Percentiles rank a stretch among this genome's conserved stretches.
Evolutionary conservation across 2,888 invertebrate species (phyloP).

Genomic region (Conistra vaccinii): DNA sequence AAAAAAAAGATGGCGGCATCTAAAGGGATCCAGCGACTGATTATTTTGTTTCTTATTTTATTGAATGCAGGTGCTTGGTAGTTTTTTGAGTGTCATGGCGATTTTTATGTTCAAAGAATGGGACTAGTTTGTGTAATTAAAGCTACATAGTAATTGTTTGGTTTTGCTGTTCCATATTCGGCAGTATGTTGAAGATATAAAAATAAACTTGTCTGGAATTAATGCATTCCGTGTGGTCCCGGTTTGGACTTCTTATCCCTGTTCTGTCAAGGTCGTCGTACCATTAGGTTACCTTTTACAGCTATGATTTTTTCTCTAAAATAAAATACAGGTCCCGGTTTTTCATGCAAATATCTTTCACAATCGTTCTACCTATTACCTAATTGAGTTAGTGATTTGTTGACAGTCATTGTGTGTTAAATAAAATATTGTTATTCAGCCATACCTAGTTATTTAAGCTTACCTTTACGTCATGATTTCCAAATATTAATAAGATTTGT

Average conservation of each 20-base stretch:
- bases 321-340: neutral
- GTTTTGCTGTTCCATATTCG: constrained; percentile 31
- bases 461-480: too few species aligned
- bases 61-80: constrained; percentile 75
- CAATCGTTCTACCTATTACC: neutral
- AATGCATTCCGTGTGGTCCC: constrained; percentile 37
- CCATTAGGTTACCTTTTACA: neutral
- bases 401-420: neutral
- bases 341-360: neutral
- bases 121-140: constrained; percentile 45
- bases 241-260: neutral
- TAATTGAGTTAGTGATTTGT: neutral
- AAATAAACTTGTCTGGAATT: constrained; percentile 32
- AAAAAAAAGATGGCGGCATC: constrained; percentile 75
- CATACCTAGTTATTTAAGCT: too few species aligned
- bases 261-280: constrained; percentile 3
- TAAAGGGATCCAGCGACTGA: constrained; percentile 71
- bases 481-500: too few species aligned
- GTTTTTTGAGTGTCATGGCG: constrained; percentile 65
- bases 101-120: constrained; percentile 67
- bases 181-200: constrained; percentile 27
- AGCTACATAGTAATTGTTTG: constrained; percentile 19
- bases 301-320: neutral
- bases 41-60: constrained; percentile 82
- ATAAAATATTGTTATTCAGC: too few species aligned